These are phyloP conservation scores for Pungitius pungitius DNA, from an alignment of 2,113 vertebrate species.

Conservation along the genomic window DNA sequence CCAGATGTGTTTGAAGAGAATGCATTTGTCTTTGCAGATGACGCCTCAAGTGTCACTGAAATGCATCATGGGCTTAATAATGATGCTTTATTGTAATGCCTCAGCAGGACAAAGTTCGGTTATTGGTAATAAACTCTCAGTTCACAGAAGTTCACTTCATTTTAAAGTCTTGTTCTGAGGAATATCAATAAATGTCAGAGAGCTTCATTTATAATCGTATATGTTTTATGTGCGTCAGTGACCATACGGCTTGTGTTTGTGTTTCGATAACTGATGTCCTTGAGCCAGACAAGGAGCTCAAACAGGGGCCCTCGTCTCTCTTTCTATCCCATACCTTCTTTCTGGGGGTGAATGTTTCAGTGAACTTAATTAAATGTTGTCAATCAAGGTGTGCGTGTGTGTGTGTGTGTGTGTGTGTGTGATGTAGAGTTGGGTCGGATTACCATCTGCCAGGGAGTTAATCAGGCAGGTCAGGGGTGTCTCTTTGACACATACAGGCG, in stretches of 20 bases:
- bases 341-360: constrained; percentile 12
- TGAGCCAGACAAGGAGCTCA: constrained; percentile 5
- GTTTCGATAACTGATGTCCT: neutral
- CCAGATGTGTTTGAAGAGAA: neutral
- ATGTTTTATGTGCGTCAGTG: neutral
- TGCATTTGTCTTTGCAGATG: neutral
- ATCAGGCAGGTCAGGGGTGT: constrained; percentile 23
- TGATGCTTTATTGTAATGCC: neutral
- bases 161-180: neutral
- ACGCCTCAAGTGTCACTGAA: neutral
- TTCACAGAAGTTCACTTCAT: neutral
- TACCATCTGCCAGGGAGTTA: constrained; percentile 51
- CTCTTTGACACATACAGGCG: constrained; percentile 5
- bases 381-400: constrained; percentile 39
- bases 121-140: neutral
- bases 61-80: neutral
- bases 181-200: neutral
- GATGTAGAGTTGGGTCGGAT: constrained; percentile 43
- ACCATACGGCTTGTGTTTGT: neutral
- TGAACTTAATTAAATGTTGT: constrained; percentile 50
- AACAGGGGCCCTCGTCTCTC: constrained; percentile 17
- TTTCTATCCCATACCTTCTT: neutral
- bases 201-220: neutral
- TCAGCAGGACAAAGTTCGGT: neutral
- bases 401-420: constrained; percentile 10